phyloP scores from a whole-genome alignment of 2,888 invertebrate species.

The Noctua comes region DNA sequence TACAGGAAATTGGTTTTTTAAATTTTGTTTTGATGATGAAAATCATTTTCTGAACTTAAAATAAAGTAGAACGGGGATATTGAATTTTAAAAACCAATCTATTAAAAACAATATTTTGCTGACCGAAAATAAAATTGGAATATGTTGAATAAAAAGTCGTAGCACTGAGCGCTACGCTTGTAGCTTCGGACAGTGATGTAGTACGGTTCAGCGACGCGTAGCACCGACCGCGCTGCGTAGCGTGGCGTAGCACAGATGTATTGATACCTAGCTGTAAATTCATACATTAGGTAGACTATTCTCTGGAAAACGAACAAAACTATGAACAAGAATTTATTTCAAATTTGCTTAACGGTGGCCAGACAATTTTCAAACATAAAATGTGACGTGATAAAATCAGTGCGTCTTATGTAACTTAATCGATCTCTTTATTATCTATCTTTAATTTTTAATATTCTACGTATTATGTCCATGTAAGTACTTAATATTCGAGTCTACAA shows the following conservation, averaged over 20 bases:
- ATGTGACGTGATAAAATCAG: neutral
- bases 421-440: neutral
- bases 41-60: neutral
- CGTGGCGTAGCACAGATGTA: conserved; percentile 49
- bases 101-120: neutral
- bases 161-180: conserved; percentile 52
- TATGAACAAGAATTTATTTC: neutral
- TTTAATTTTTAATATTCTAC: neutral
- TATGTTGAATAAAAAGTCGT: conserved; percentile 42
- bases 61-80: neutral
- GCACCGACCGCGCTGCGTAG: conserved; percentile 48
- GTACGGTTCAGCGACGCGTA: conserved; percentile 61
- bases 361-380: neutral
- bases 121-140: conserved; percentile 47
- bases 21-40: conserved; percentile 21
- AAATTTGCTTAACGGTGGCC: neutral
- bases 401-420: neutral
- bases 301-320: neutral
- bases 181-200: conserved; percentile 59
- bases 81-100: conserved; percentile 41
- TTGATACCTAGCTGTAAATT: conserved; percentile 29
- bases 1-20: conserved; percentile 38
- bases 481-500: neutral
- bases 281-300: conserved; percentile 1
- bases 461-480: neutral